phyloP scores from a whole-genome alignment of 2,113 vertebrate species.

The Albula glossodonta region DNA sequence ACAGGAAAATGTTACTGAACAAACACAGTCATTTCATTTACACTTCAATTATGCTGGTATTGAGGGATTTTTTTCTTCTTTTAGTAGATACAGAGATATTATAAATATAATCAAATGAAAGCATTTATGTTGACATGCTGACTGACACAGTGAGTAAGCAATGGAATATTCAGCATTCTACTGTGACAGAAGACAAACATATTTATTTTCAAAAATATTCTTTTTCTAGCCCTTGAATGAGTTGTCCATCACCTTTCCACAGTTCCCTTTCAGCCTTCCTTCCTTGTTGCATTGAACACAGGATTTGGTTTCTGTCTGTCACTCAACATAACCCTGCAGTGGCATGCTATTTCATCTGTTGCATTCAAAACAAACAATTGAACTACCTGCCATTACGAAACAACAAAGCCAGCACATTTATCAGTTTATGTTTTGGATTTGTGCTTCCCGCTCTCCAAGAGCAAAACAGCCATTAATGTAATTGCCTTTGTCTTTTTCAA shows the following conservation, averaged over 20 bases:
- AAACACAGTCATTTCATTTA: slow-evolving; percentile 69
- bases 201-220: not conserved
- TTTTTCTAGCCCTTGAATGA: not conserved
- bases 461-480: not conserved
- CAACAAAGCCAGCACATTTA: not conserved
- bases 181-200: not conserved
- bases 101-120: slow-evolving; percentile 63
- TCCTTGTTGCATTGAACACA: not conserved
- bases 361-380: not conserved
- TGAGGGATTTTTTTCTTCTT: slow-evolving; percentile 55
- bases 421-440: not conserved
- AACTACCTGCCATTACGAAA: not conserved
- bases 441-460: not conserved
- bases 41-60: slow-evolving; percentile 60
- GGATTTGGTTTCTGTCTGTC: not conserved
- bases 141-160: slow-evolving; percentile 50
- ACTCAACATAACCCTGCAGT: not conserved
- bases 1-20: slow-evolving; percentile 58
- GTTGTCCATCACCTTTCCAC: not conserved
- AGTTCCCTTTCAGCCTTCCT: not conserved
- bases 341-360: not conserved
- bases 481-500: not conserved
- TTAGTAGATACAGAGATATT: slow-evolving; percentile 42
- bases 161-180: slow-evolving; percentile 41
- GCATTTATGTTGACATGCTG: slow-evolving; percentile 56